Evolutionary conservation across 2,888 invertebrate genomes (phyloP).

Genomic region (Gortyna flavago): DNA sequence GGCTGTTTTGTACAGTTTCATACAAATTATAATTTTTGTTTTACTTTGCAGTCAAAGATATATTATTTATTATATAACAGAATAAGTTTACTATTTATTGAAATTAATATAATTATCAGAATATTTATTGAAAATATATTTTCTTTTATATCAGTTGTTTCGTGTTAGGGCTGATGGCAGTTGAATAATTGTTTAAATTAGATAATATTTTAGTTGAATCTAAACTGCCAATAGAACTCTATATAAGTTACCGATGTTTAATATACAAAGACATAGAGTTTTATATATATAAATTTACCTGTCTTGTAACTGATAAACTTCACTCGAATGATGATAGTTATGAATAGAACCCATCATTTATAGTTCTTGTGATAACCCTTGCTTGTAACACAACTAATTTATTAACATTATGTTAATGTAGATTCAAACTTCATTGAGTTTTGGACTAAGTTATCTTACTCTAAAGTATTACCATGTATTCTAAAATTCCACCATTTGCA

Average conservation of each 20-base stretch:
- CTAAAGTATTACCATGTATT: slow-evolving; percentile 64
- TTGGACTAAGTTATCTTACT: slow-evolving; percentile 58
- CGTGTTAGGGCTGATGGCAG: slow-evolving; percentile 83
- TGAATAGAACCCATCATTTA: slow-evolving; percentile 74
- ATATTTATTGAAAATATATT: slow-evolving; percentile 83
- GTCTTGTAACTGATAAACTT: slow-evolving; percentile 71
- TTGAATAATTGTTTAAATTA: slow-evolving; percentile 78
- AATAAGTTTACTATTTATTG: slow-evolving; percentile 82
- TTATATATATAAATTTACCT: slow-evolving; percentile 76
- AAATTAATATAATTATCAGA: slow-evolving; percentile 80
- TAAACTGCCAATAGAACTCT: slow-evolving; percentile 85
- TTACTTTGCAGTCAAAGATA: slow-evolving; percentile 82
- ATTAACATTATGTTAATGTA: slow-evolving; percentile 82
- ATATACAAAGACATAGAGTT: slow-evolving; percentile 84
- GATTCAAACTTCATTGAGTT: slow-evolving; percentile 69
- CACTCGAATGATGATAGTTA: slow-evolving; percentile 70
- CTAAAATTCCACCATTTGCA: slow-evolving; percentile 74
- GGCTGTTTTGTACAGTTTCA: slow-evolving; percentile 86
- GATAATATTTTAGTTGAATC: slow-evolving; percentile 77
- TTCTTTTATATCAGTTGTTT: slow-evolving; percentile 77
- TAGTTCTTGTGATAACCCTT: slow-evolving; percentile 88
- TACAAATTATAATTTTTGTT: slow-evolving; percentile 85
- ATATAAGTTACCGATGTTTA: slow-evolving; percentile 87
- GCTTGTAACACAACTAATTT: slow-evolving; percentile 90
- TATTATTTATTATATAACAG: slow-evolving; percentile 82